Evolutionary conservation across 2,797 vertebrate genomes (phyloP), one percentile per base, ranked within the genome.

Genomic region (Cacajao melanocephalus): DNA sequence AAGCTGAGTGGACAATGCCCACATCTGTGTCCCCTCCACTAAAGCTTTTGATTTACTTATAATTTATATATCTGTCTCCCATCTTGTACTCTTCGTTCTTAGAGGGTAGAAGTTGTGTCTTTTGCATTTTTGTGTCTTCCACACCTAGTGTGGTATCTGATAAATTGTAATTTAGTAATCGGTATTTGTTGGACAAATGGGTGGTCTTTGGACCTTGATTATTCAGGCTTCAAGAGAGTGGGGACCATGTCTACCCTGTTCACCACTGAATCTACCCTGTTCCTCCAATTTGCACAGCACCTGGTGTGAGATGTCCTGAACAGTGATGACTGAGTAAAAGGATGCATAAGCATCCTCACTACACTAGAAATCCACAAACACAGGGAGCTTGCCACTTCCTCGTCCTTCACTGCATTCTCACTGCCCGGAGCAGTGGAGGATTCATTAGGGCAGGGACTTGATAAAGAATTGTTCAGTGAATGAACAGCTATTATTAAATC

Each of bases 271-370:
- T 28, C 39, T 17, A 15, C 24, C 10, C 9, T n/a, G 13, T 26
- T 36, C 39, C 41, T 0, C 0, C 6, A 15, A 20, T 24, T 20
- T 57, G 7, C 19, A 0, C 1, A 33, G 50, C 22, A 91, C 0
- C 3, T 33, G 30, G 36, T 36, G 8, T 33, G 17, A 11, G 67
- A 10, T 39, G 82, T 33, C n/a, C 22, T 39, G 39, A 36, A 0
- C 5, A 58, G 24, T 1, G 57, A 14, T 52, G 22, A 22, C 30
- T 17, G 28, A 0, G 17, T 33, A 30, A 78, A 33, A 30, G 50
- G 82, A n/a, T 28, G 22, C n/a, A 10, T 0, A 26, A 41, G 41
- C 20, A 13, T 58, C 41, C 30, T 84, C 7, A 9, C 28, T 24
- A 26, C 30, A 22, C 12, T 33, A 26, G 73, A 76, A 46, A 14